Evolutionary conservation across 2,888 invertebrate species (phyloP).

Genomic region (Autographa pulchrina): DNA sequence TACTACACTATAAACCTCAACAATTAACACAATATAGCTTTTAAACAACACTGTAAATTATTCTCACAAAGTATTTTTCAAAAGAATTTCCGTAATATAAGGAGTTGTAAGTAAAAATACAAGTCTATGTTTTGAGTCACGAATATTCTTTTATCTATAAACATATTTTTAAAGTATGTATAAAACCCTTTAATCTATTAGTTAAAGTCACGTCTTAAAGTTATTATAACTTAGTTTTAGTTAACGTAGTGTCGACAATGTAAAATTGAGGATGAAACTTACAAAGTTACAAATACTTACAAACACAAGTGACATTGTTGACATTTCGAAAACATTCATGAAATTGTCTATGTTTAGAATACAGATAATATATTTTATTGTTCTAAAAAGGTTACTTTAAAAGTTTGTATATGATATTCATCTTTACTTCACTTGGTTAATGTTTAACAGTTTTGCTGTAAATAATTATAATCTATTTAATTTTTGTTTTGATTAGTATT

Average conservation of each 20-base stretch:
- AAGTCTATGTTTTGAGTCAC: slow-evolving; percentile 64
- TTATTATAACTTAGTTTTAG: slow-evolving; percentile 26
- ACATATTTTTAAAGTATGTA: background rate
- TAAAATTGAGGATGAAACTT: background rate
- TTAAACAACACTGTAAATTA: slow-evolving; percentile 54
- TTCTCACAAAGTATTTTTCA: slow-evolving; percentile 47
- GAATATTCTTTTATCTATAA: slow-evolving; percentile 32
- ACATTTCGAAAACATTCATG: background rate
- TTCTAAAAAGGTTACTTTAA: background rate
- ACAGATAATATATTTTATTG: background rate
- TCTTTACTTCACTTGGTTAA: no score
- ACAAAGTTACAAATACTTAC: background rate
- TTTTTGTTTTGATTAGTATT: slow-evolving; percentile 8
- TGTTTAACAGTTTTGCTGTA: no score
- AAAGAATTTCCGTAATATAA: slow-evolving; percentile 56
- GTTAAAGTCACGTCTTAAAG: slow-evolving; percentile 14
- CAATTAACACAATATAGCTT: slow-evolving; percentile 18
- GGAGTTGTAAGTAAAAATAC: slow-evolving; percentile 50
- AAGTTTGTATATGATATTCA: background rate
- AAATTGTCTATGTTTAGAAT: background rate
- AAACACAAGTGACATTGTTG: background rate
- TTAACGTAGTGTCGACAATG: slow-evolving; percentile 7
- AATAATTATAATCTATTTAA: no score
- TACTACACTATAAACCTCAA: background rate
- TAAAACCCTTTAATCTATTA: background rate